phyloP scores from a whole-genome alignment of 1,140 invertebrate species.

The Coptotermes formosanus region DNA sequence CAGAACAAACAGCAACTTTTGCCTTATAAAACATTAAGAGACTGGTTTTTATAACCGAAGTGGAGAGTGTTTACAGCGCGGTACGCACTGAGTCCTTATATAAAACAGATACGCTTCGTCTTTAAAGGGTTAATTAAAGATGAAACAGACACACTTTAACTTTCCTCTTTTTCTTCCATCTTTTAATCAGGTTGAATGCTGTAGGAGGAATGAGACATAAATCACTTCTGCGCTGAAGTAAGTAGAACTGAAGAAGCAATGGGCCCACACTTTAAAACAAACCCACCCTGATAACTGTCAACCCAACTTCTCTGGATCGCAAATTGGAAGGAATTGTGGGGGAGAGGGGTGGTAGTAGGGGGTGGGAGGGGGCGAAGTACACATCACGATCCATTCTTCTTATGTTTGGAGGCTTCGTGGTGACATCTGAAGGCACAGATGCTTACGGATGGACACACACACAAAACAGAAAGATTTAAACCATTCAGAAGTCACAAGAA shows the following conservation, averaged over 20 bases:
- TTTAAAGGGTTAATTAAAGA: too few species aligned
- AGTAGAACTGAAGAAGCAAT: not conserved
- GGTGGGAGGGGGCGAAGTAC: not conserved
- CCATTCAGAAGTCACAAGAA: not conserved
- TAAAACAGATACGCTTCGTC: too few species aligned
- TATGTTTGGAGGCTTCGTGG: not conserved
- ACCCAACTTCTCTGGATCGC: constrained; percentile 6
- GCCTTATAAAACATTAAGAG: too few species aligned
- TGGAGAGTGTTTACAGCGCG: too few species aligned
- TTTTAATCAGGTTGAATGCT: not conserved
- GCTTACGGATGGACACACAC: not conserved
- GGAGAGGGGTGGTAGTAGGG: not conserved
- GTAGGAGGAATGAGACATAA: not conserved
- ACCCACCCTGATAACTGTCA: constrained; percentile 16
- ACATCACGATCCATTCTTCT: constrained; percentile 1
- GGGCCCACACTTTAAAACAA: constrained; percentile 2
- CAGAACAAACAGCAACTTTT: too few species aligned
- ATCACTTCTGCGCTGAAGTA: not conserved
- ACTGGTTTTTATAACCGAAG: too few species aligned
- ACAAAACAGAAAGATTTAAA: not conserved
- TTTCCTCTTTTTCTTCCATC: not conserved
- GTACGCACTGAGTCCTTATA: too few species aligned
- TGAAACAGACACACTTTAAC: too few species aligned
- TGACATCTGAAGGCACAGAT: constrained; percentile 18
- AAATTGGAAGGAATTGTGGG: not conserved